Evolutionary conservation across 2,797 vertebrate species (phyloP), one percentile per base, ranked within the genome.

Genomic region (Sarcoramphus papa): DNA sequence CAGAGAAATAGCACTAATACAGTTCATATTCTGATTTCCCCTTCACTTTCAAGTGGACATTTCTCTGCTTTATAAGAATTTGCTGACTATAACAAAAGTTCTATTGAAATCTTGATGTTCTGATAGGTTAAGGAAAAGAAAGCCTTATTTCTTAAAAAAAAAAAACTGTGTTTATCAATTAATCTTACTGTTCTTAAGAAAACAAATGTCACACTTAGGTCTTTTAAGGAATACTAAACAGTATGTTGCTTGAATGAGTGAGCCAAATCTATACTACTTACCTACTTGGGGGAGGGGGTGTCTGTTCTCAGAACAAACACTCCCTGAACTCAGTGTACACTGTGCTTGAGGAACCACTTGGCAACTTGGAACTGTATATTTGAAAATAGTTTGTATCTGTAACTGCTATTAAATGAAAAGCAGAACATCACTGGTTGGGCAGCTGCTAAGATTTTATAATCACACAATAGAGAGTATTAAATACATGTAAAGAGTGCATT

Each of bases 391-490:
- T 92, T 96, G 76, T 90, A 95, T 90, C 69, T 73, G 92, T 95
- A 93, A 92, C 93, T 78, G 89, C 87, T 92, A 69, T 86, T 96
- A 97, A 92, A 90, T 75, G 82, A 92, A 88, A 97, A 97, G 82
- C 87, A 91, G 85, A 88, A 57, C 89, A 91, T 91, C 11, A 0
- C 63, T 93, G 79, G 76, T 90, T 91, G 94, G 94, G 79, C 93
- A 92, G 92, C 91, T 90, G 93, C 94, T 88, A 93, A 94, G 94
- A 94, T 96, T 96, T 93, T 84, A 92, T 93, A 81, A 86, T 82
- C 85, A 54, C 85, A 96, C 94, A 97, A 95, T 86, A 84, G 76
- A 84, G 88, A 94, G 93, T 92, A 95, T 97, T 97, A 96, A 96
- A 96, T 73, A 91, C 72, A 91, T 76, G 89, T 88, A 90, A 94